Evolutionary conservation across 2,888 invertebrate species (phyloP), one percentile per base, ranked within the genome.

Genomic region (Callinectes sapidus): DNA sequence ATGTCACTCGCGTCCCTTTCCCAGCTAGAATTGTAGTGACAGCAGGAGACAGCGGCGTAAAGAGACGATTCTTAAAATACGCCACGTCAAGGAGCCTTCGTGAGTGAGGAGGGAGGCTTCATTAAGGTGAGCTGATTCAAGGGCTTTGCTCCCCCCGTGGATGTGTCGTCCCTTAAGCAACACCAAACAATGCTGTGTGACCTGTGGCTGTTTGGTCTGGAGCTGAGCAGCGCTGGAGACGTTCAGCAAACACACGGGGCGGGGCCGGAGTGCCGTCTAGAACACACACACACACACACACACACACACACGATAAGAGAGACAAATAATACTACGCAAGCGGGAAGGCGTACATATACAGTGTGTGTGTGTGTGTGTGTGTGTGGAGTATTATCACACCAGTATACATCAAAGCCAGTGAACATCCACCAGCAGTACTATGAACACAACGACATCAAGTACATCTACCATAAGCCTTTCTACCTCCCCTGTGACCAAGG

Each of bases 171-270:
- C 35, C 81, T 32, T 81, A 35, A 32, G 32, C 32, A 81, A 81
- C 81, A 81, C 81, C 81, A 81, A 81, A 81, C 81, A 81, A 32
- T 81, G 81, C 10, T 28, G n/a, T 81, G 81, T 81, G 81, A 81
- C 35, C 81, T 81, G 10, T 35, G 32, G 81, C 32, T 81, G 81
- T 81, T 81, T 81, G 81, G 35, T 81, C 14, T 81, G 35, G 16
- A 32, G 81, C 81, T 81, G 81, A 81, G 81, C 81, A 81, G 23
- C 32, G 81, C 32, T 35, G 81, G 81, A 81, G 35, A 16, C 32
- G 81, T 81, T 35, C 14, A 35, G 81, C 35, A 81, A 81, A 81
- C 81, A 81, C 71, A 71, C 5, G 71, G 71, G 71, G 10, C 71
- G 71, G 71, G 71, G 23, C 71, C 28, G 10, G 28, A 71, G 10